Evolutionary conservation across 2,797 vertebrate species (phyloP), one percentile per base, ranked within the genome.

Genomic region (Gambelia wislizenii): DNA sequence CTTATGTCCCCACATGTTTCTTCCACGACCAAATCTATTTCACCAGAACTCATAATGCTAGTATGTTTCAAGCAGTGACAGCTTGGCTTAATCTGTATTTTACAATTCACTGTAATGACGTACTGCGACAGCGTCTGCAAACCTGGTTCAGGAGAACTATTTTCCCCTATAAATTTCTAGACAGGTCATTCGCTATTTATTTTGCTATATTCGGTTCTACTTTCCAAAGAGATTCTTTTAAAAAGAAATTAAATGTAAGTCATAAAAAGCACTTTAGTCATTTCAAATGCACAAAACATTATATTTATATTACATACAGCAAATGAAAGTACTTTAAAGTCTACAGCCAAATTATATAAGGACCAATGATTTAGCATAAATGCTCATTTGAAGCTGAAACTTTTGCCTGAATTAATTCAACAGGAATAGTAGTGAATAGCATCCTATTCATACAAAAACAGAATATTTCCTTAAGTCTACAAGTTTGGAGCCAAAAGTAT

Each of bases 391-490:
- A 89, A 88, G 74, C 18, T n/a, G 54, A 87, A 83, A 36, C 10
- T 20, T 89, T 78, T 69, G 47, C 59, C 67, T 77, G 59, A 83
- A 88, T 83, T 84, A 83, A 84, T 88, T 88, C 87, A 84, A 77
- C 47, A 78, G 77, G 44, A 83, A 81, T 52, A 83, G 49, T 54
- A 44, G 56, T 78, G 81, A 84, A 69, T 69, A 77, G 59, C 74
- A 89, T 89, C 61, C 82, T 89, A 74, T 89, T 89, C 87, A 84
- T 76, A 47, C 44, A 89, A 78, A 89, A 89, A 77, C 74, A 84
- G 61, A 89, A 84, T 74, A 89, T 89, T 84, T 89, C 74, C 87
- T 89, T 77, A 84, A 67, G 44, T 44, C 87, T 89, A 83, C 74
- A 84, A 74, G 27, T 89, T 69, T 47, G 77, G 61, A 89, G 87